phyloP scores from a whole-genome alignment of 2,797 vertebrate species.

The Sebastes vulpes region DNA sequence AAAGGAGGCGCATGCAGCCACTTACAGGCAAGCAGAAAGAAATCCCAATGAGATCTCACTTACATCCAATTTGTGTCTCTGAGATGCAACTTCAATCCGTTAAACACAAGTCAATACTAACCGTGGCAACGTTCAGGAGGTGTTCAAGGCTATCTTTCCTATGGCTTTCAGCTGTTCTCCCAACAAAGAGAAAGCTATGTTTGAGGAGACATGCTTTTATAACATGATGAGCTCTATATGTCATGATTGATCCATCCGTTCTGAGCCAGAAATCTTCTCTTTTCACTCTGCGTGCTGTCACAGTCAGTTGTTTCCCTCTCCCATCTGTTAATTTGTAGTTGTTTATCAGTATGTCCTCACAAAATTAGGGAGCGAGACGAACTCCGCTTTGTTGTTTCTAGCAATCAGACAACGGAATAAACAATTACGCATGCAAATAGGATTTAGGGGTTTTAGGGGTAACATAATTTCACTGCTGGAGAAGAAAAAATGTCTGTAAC shows the following conservation, averaged over 20 bases:
- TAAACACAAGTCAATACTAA: constrained; percentile 24
- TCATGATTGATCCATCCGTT: constrained; percentile 33
- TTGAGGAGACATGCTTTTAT: constrained; percentile 10
- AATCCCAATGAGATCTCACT: constrained; percentile 50
- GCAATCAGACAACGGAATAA: constrained; percentile 40
- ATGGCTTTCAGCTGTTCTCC: constrained; percentile 19
- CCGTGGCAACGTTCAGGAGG: background rate
- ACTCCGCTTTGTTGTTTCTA: constrained; percentile 30
- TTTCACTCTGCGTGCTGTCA: constrained; percentile 2
- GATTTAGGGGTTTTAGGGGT: constrained; percentile 12
- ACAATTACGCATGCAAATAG: constrained; percentile 64
- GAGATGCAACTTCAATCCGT: constrained; percentile 23
- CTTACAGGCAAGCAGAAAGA: constrained; percentile 12
- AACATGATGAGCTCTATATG: constrained; percentile 35
- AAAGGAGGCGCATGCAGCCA: constrained; percentile 41
- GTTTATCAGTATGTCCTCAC: constrained; percentile 44
- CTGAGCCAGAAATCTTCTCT: constrained; percentile 28
- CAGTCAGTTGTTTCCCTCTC: constrained; percentile 16
- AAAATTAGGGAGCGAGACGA: constrained; percentile 34
- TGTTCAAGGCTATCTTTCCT: constrained; percentile 7
- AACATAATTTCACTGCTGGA: constrained; percentile 13
- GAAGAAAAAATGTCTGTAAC: constrained; percentile 5
- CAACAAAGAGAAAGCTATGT: constrained; percentile 1
- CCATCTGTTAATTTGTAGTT: constrained; percentile 36
- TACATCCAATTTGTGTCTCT: constrained; percentile 67